phyloP scores from a whole-genome alignment of 2,113 vertebrate species.

The Notarius lentiginosus region DNA sequence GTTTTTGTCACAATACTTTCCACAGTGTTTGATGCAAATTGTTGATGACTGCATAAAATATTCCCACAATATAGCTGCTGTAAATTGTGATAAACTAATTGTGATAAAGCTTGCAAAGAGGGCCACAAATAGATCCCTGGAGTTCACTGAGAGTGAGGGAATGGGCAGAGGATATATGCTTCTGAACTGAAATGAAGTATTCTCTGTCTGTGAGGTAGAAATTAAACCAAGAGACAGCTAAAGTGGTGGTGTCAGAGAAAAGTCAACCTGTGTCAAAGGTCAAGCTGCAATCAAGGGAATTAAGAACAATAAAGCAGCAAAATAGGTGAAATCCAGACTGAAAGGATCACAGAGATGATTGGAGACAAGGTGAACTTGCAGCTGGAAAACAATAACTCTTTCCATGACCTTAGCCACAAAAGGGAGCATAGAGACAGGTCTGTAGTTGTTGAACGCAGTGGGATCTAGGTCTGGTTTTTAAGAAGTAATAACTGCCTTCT shows the following conservation, averaged over 20 bases:
- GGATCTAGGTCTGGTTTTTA: not conserved
- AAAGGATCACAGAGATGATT: not conserved
- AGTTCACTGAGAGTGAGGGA: not conserved
- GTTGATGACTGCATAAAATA: not conserved
- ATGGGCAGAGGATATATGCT: not conserved
- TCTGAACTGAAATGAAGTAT: not conserved
- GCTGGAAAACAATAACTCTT: not conserved
- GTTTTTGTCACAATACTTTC: not conserved
- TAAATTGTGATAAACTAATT: not conserved
- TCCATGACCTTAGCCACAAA: not conserved
- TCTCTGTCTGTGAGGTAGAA: not conserved
- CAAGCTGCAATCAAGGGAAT: not conserved
- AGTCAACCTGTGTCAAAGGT: not conserved
- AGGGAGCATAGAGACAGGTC: not conserved
- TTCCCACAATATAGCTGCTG: not conserved
- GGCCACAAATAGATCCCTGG: not conserved
- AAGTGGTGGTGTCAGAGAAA: not conserved
- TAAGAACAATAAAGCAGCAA: not conserved
- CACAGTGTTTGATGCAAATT: not conserved
- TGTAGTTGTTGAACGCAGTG: not conserved
- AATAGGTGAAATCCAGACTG: not conserved
- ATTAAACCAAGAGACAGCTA: not conserved
- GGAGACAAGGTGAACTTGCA: not conserved
- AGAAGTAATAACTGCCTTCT: not conserved
- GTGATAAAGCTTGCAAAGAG: not conserved